Base-by-base conservation (phyloP, 2,797 vertebrate genomes). In the Meda fulgida region DNA sequence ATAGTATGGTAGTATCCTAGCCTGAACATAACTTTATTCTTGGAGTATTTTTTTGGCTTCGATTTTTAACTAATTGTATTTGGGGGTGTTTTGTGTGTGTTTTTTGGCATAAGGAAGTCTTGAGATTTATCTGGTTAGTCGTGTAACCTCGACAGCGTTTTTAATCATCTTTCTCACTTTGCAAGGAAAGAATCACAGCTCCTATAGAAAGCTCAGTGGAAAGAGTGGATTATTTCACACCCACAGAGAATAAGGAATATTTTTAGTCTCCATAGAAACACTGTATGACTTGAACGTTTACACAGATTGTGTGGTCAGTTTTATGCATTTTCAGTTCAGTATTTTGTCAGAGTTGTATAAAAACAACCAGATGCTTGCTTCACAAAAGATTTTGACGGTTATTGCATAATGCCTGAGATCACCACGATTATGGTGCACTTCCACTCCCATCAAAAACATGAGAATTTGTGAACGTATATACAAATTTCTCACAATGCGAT, bases 211-310 rank as follows among this genome's bases (percentile, higher is more conserved):
- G 38, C 43, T 43, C 23, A 86, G 34, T 69, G 67, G 86, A 78
- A 51, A 83, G 79, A 86, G 71, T 88, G 78, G 31, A 81, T 87
- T 87, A 88, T 86, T 85, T 21, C 36, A 86, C 87, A 58, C 88
- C 87, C 75, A 89, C 89, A 75, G 86, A 86, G 46, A 77, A 85
- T 65, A 82, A 78, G 60, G 60, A 85, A 85, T 83, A 86, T 87
- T 87, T 81, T 53, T 82, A 89, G 89, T 90, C 80, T 77, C 88
- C 89, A 90, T 90, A 90, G 88, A 90, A 90, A 90, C 89, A 83
- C 85, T 13, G 76, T 70, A 69, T 84, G 85, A 90, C 63, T 83
- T 88, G 65, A 83, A 31, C 18, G 55, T 73, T 83, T 83, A 29
- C 65, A 53, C 78, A 36, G 78, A 66, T 40, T 58, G 43, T 78